phyloP scores from a whole-genome alignment of 2,888 invertebrate species.

The Caradrina clavipalpis region DNA sequence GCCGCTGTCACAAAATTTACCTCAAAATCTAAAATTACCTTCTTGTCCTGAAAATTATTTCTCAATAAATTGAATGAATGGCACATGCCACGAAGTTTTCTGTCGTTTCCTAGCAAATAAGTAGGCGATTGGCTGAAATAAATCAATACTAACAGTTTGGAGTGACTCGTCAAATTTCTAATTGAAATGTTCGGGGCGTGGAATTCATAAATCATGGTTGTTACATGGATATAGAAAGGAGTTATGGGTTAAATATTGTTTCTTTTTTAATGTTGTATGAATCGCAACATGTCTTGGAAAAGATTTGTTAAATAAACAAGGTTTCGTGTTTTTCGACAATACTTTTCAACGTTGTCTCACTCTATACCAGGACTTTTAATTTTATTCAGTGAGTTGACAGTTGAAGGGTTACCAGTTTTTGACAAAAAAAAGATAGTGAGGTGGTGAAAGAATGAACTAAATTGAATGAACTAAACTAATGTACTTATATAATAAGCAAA shows the following conservation, averaged over 20 bases:
- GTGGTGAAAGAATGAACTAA: no score
- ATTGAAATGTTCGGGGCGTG: conserved; percentile 79
- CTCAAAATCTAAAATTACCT: neutral
- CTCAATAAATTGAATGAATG: conserved; percentile 29
- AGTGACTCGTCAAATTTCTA: conserved; percentile 83
- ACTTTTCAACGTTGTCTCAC: no score
- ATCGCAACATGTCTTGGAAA: no score
- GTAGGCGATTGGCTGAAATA: conserved; percentile 64
- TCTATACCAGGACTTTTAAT: no score
- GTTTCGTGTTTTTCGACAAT: no score
- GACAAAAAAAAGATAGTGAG: no score
- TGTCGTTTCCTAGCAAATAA: conserved; percentile 38
- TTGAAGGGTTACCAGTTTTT: no score
- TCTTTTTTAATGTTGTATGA: no score
- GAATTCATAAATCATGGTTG: conserved; percentile 78
- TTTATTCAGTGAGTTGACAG: no score
- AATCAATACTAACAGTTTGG: conserved; percentile 72
- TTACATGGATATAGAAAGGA: conserved; percentile 60
- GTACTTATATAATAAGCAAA: no score
- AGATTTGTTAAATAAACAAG: no score
- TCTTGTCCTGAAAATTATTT: conserved; percentile 19
- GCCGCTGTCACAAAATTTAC: conserved; percentile 15
- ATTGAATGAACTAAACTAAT: no score
- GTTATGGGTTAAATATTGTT: neutral
- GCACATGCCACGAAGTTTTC: conserved; percentile 42